Conservation (phyloP, 2,888 invertebrate species). For the Mylabris sibirica region DNA sequence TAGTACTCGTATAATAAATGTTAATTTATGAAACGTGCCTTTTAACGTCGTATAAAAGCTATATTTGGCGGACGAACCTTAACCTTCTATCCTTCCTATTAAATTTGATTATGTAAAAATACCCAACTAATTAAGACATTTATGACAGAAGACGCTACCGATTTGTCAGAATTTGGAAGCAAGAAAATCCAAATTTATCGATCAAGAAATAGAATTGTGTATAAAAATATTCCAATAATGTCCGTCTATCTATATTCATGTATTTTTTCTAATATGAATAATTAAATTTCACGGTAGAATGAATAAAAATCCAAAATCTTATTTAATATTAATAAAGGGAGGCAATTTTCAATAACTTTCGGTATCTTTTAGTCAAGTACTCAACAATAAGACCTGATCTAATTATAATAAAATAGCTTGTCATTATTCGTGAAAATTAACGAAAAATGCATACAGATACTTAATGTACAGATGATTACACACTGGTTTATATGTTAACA, state of each 20-base stretch:
- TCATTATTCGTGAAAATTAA: background rate
- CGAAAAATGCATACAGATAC: background rate
- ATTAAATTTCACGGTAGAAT: background rate
- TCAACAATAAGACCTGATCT: background rate
- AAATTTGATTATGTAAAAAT: too few species aligned
- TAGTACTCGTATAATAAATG: too few species aligned
- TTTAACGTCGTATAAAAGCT: too few species aligned
- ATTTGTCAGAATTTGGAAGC: background rate
- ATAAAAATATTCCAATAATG: too few species aligned
- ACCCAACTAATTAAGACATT: background rate
- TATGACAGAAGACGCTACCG: background rate
- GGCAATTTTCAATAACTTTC: conserved; percentile 1
- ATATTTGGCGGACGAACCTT: too few species aligned
- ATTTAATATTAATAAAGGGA: background rate
- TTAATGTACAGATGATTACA: background rate
- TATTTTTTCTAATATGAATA: background rate
- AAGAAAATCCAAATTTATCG: background rate
- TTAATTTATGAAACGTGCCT: too few species aligned
- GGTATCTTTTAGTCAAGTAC: background rate
- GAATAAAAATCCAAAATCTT: background rate
- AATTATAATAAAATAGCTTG: background rate
- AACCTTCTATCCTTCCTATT: too few species aligned
- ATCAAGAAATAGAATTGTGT: too few species aligned
- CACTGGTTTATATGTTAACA: background rate
- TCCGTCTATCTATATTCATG: background rate